Conservation (phyloP, 2,888 invertebrate species). For the Fragum whitleyi region DNA sequence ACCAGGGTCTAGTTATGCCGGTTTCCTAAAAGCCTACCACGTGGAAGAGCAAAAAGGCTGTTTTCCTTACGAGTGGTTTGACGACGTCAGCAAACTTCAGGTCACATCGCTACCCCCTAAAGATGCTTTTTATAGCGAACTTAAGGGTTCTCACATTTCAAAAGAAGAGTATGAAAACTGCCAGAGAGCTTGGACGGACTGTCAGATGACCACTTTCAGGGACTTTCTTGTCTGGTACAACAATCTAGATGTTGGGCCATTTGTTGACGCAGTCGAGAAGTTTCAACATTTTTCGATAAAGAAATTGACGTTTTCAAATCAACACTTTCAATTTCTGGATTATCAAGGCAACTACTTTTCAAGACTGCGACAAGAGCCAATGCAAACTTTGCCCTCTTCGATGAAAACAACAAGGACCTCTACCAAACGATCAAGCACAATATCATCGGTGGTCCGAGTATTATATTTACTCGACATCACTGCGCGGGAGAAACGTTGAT, state of each 20-base stretch:
- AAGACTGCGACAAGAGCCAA: slow-evolving; percentile 1
- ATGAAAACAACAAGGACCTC: slow-evolving; percentile 53
- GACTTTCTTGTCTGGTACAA: too few species aligned
- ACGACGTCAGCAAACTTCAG: slow-evolving; percentile 15
- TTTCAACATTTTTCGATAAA: slow-evolving; percentile 57
- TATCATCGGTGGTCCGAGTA: too few species aligned
- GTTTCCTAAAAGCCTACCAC: slow-evolving; percentile 59
- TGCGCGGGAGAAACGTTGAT: slow-evolving; percentile 42
- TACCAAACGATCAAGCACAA: slow-evolving; percentile 57
- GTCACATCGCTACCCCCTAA: slow-evolving; percentile 3
- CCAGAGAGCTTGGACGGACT: slow-evolving; percentile 55
- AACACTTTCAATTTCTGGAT: slow-evolving; percentile 59
- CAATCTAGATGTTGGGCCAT: slow-evolving; percentile 59
- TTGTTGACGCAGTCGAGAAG: slow-evolving; percentile 58
- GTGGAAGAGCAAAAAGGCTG: slow-evolving; percentile 54
- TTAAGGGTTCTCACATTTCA: slow-evolving; percentile 20
- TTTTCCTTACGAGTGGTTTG: slow-evolving; percentile 43
- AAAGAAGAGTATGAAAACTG: slow-evolving; percentile 35
- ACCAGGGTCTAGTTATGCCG: slow-evolving; percentile 53
- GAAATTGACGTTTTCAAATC: slow-evolving; percentile 65
- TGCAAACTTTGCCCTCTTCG: slow-evolving; percentile 42
- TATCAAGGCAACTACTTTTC: slow-evolving; percentile 28
- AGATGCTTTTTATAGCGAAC: slow-evolving; percentile 28
- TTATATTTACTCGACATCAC: slow-evolving; percentile 42
- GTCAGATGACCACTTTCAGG: slow-evolving; percentile 55